Percentiles rank a stretch among this genome's conserved stretches.
Evolutionary conservation across 2,888 invertebrate genomes (phyloP).

Genomic region (Lasioglossum figueresi): DNA sequence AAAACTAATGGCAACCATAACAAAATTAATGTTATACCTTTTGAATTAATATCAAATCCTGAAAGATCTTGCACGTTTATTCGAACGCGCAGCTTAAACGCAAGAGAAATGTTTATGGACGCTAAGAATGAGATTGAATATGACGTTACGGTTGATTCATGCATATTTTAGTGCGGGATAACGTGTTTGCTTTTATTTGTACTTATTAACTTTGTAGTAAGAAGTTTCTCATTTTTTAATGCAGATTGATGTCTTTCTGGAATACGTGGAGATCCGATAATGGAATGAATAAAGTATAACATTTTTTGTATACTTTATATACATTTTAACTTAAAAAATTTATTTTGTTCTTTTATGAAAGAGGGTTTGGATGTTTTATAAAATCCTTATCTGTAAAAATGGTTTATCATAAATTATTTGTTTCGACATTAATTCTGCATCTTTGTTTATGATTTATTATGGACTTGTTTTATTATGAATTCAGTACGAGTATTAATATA

Average conservation of each 20-base stretch:
- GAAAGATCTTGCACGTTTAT: background rate
- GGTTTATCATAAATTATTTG: background rate
- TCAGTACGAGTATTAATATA: background rate
- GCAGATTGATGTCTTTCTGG: background rate
- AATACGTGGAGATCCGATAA: background rate
- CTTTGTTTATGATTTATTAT: background rate
- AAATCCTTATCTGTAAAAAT: background rate
- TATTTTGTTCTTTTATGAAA: background rate
- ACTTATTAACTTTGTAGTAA: background rate
- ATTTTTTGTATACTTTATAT: background rate
- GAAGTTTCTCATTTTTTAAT: background rate
- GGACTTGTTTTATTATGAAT: background rate
- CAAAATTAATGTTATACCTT: constrained; percentile 14
- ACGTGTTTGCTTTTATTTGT: background rate
- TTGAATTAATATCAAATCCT: constrained; percentile 2
- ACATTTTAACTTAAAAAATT: background rate
- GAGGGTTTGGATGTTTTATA: background rate
- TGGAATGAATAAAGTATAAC: background rate
- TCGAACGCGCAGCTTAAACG: background rate
- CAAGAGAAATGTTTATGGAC: background rate
- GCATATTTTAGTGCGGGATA: background rate
- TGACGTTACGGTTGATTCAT: background rate
- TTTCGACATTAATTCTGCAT: background rate
- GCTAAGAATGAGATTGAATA: background rate
- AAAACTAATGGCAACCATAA: constrained; percentile 4